A percentile compares a stretch with the other conserved stretches of the same genome.
phyloP scores from a whole-genome alignment of 2,797 vertebrate genomes.

The Myotis findleyi region DNA sequence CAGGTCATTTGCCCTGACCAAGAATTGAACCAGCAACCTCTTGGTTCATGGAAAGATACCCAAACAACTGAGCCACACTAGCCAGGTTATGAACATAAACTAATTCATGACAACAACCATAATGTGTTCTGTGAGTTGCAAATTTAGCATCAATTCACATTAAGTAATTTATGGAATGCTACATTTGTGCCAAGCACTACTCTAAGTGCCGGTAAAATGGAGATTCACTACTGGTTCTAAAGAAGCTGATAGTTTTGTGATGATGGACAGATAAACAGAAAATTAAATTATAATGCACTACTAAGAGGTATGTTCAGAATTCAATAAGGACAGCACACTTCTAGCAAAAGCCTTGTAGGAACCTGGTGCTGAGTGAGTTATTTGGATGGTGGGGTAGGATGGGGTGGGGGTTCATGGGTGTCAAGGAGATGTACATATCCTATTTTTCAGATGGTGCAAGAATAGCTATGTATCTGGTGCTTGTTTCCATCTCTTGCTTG shows the following conservation, averaged over 20 bases:
- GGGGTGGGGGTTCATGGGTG: not conserved
- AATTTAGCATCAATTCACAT: slow-evolving; percentile 11
- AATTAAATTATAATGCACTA: not conserved
- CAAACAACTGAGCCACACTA: no score
- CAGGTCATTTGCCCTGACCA: no score
- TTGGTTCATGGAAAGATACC: no score
- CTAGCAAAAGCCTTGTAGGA: not conserved
- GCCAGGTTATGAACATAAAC: not conserved
- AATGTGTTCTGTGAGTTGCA: not conserved
- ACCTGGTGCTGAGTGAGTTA: not conserved
- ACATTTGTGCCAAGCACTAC: not conserved
- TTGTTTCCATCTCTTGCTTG: not conserved
- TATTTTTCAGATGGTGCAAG: not conserved
- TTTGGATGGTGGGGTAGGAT: not conserved
- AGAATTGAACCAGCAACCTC: no score
- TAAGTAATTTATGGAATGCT: not conserved
- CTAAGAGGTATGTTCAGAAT: not conserved
- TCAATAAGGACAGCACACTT: not conserved
- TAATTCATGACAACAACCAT: not conserved
- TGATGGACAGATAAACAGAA: not conserved
- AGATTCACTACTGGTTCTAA: not conserved
- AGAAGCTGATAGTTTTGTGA: not conserved
- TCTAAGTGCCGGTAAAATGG: not conserved
- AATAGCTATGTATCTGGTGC: not conserved
- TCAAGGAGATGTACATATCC: not conserved